Evolutionary conservation across 2,797 vertebrate species (phyloP).

Genomic region (Gallinago solitaria): DNA sequence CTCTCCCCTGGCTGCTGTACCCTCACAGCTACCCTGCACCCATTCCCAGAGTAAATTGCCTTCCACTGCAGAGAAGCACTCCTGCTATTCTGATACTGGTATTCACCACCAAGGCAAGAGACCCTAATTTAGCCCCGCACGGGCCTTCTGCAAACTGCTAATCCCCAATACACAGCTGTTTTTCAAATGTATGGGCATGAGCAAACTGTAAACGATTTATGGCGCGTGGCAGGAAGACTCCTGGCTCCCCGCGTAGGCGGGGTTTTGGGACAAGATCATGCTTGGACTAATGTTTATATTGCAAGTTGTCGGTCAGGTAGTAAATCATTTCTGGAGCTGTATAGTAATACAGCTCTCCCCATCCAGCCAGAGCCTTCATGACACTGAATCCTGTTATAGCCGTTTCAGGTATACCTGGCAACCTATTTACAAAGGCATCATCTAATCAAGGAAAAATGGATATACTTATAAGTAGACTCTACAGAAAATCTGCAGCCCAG

Average conservation of each 20-base stretch:
- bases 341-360: background rate
- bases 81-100: background rate
- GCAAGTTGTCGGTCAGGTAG: conserved; percentile 55
- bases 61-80: conserved; percentile 27
- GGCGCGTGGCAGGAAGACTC: conserved; percentile 80
- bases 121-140: conserved; percentile 62
- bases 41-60: conserved; percentile 14
- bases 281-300: conserved; percentile 75
- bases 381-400: background rate
- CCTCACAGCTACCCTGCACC: background rate
- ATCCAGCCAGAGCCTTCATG: background rate
- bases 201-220: conserved; percentile 78
- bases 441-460: background rate
- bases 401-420: background rate
- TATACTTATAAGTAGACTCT: background rate
- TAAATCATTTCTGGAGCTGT: conserved; percentile 55
- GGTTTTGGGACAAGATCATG: conserved; percentile 73
- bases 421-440: background rate
- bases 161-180: conserved; percentile 74
- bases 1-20: background rate
- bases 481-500: background rate
- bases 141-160: conserved; percentile 74
- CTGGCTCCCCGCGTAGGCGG: conserved; percentile 68
- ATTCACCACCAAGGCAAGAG: conserved; percentile 34
- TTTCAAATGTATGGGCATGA: conserved; percentile 54